Base-by-base conservation (phyloP, 2,888 invertebrate species). In the Brenthis daphne region DNA sequence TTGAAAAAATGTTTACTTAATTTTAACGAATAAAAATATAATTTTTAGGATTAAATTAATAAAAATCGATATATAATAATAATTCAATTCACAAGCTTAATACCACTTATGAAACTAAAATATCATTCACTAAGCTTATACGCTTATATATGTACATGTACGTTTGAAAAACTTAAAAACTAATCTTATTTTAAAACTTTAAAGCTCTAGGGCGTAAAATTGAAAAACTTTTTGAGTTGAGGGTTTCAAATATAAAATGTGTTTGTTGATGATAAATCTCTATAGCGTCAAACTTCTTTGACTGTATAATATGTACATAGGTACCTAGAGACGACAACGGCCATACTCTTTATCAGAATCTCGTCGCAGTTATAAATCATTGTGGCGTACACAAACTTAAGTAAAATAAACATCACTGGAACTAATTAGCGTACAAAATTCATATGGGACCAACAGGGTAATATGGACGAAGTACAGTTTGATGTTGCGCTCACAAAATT, bases 391-490 rank as follows among this genome's bases (percentile, higher is more conserved):
- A 82, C 82, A 85, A 89, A 90, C 87, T 88, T 83, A 83, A 84
- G 85, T 85, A 88, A 90, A 91, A 90, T 90, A 90, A 90, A 90
- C 90, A 90, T 86, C 80, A 84, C 82, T 79, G 80, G 86, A 91
- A 90, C 89, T 90, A 90, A 90, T 91, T 90, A 90, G 90, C 85
- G 88, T 86, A 87, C 88, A 88, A 89, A 90, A 90, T 89, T 90
- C 91, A 89, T 88, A 86, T 88, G 91, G 91, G 90, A 89, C 90
- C 87, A 82, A 85, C 88, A 83, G 88, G 85, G 88, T 86, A 82
- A 86, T 90, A 88, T 88, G 88, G 85, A 82, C 83, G 85, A 86
- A 90, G 90, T 86, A 89, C 86, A 90, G 90, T 89, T 91, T 90
- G 90, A 91, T 90, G 90, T 90, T 88, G 84, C 88, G 84, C 88